Evolutionary conservation across 1,140 invertebrate genomes (phyloP).

Genomic region (Drosophila pseudoobscura): DNA sequence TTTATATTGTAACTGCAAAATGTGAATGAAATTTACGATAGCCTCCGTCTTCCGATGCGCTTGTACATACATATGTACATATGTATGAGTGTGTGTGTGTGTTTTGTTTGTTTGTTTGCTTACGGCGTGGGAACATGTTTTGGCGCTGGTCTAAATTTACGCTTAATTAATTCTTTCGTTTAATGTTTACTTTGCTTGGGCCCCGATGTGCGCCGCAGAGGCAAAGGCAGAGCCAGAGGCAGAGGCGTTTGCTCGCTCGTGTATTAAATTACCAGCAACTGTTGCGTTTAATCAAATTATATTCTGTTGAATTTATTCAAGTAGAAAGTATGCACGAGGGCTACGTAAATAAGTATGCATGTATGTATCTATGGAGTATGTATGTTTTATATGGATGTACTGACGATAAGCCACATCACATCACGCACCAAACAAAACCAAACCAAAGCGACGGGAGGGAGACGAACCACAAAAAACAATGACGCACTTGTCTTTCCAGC

Average conservation of each 20-base stretch:
- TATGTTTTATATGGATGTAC: slow-evolving; percentile 6
- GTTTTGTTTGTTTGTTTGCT: slow-evolving; percentile 51
- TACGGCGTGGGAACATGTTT: slow-evolving; percentile 71
- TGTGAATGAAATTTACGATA: slow-evolving; percentile 71
- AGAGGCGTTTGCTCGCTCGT: slow-evolving; percentile 20
- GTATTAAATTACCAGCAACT: slow-evolving; percentile 74
- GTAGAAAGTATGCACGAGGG: slow-evolving; percentile 40
- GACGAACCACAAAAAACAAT: slow-evolving; percentile 54
- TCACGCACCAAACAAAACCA: slow-evolving; percentile 18
- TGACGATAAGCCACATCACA: slow-evolving; percentile 42
- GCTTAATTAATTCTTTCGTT: slow-evolving; percentile 70
- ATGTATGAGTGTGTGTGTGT: slow-evolving; percentile 8
- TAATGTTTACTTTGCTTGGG: slow-evolving; percentile 65
- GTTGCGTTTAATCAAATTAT: slow-evolving; percentile 74
- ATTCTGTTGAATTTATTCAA: slow-evolving; percentile 27
- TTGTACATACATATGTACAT: no score
- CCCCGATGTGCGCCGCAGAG: not conserved
- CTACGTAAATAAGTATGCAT: slow-evolving; percentile 16
- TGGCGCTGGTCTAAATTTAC: slow-evolving; percentile 69
- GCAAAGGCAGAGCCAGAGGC: slow-evolving; percentile 8
- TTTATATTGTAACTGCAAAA: slow-evolving; percentile 42
- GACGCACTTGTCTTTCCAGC: slow-evolving; percentile 65
- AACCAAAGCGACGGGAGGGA: slow-evolving; percentile 2
- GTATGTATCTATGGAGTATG: slow-evolving; percentile 1
- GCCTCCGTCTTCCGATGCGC: slow-evolving; percentile 12